phyloP scores from a whole-genome alignment of 1,140 invertebrate species.

The Neotoxoptera formosana region DNA sequence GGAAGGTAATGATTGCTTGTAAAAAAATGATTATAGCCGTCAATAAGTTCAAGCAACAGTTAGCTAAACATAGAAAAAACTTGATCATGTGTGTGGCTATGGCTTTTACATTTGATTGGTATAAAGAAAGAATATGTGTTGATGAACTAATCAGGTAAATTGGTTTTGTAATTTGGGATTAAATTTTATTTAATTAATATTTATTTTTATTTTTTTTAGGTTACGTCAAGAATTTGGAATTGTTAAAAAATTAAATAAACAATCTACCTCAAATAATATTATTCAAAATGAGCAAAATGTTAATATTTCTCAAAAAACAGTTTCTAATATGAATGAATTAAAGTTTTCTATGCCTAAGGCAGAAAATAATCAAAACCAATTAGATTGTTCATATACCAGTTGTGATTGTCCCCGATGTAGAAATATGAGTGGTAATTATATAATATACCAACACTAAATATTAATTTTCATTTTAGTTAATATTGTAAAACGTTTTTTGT shows the following conservation, averaged over 20 bases:
- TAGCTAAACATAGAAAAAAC: constrained; percentile 36
- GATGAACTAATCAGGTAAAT: constrained; percentile 66
- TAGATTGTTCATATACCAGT: not conserved
- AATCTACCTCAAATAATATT: constrained; percentile 14
- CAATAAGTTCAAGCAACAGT: constrained; percentile 15
- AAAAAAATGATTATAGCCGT: constrained; percentile 42
- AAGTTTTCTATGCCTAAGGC: not conserved
- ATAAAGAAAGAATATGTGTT: constrained; percentile 67
- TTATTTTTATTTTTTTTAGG: constrained; percentile 15
- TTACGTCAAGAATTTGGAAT: constrained; percentile 57
- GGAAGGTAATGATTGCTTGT: constrained; percentile 29
- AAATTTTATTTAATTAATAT: not conserved
- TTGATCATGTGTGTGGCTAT: constrained; percentile 38
- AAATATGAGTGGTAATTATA: constrained; percentile 56
- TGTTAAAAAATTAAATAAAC: constrained; percentile 49
- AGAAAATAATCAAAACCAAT: constrained; percentile 32
- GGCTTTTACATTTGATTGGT: constrained; percentile 67
- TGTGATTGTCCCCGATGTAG: constrained; percentile 55
- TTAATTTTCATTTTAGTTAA: not conserved
- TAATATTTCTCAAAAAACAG: not conserved
- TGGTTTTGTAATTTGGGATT: not conserved
- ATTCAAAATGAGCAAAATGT: not conserved
- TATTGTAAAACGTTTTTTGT: not conserved
- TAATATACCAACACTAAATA: not conserved
- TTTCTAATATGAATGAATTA: not conserved